Percentiles rank a stretch among this genome's conserved stretches.
phyloP scores from a whole-genome alignment of 2,797 vertebrate species.

The Coluber constrictor region DNA sequence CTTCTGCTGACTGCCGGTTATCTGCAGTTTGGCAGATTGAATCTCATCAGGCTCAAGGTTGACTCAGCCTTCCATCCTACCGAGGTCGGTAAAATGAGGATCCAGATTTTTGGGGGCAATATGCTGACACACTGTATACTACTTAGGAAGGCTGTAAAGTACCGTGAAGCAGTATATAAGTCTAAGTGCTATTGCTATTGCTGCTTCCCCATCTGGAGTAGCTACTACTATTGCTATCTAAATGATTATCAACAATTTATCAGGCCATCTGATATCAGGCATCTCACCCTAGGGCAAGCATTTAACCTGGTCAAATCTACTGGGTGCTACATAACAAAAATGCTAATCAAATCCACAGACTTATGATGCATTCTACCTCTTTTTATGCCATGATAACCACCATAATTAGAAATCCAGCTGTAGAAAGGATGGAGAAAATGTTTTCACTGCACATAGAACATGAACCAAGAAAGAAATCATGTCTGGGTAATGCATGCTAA shows the following conservation, averaged over 20 bases:
- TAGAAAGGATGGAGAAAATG: not conserved
- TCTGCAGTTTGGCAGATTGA: too few relatives aligned
- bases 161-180: too few relatives aligned
- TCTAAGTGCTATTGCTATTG: too few relatives aligned
- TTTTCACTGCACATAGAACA: not conserved
- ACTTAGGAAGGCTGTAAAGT: too few relatives aligned
- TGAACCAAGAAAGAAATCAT: not conserved
- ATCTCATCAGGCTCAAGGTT: too few relatives aligned
- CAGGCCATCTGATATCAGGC: not conserved
- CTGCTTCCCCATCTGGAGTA: not conserved
- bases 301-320: not conserved
- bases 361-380: not conserved
- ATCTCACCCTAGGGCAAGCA: not conserved
- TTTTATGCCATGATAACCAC: not conserved
- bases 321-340: not conserved
- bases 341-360: not conserved
- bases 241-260: not conserved
- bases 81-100: too few relatives aligned
- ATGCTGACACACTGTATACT: too few relatives aligned
- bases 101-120: too few relatives aligned
- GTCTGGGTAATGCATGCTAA: not conserved
- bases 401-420: not conserved
- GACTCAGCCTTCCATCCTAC: too few relatives aligned
- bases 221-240: not conserved
- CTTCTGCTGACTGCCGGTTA: too few relatives aligned